phyloP scores from a whole-genome alignment of 1,140 invertebrate species.

The Drosophila carrolli region DNA sequence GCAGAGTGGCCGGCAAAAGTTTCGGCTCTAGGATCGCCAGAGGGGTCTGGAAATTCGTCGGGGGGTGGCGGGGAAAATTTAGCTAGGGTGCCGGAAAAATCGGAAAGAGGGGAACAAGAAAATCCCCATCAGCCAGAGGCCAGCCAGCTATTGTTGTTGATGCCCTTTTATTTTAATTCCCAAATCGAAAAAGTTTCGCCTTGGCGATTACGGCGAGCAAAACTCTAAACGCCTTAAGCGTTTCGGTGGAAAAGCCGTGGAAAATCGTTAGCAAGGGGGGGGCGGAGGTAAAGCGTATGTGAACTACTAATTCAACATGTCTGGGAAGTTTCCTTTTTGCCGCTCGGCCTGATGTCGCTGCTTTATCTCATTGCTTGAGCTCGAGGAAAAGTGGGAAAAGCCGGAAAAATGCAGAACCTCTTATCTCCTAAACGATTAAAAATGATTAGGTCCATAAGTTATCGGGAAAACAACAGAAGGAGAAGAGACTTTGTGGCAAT shows the following conservation, averaged over 20 bases:
- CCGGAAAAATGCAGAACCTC: slow-evolving; percentile 1
- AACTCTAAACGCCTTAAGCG: slow-evolving; percentile 73
- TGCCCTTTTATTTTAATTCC: slow-evolving; percentile 75
- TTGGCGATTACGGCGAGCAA: slow-evolving; percentile 62
- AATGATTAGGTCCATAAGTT: slow-evolving; percentile 67
- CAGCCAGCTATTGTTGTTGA: slow-evolving; percentile 38
- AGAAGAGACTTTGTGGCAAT: slow-evolving; percentile 22
- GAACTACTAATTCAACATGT: slow-evolving; percentile 75
- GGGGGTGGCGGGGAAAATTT: too few relatives aligned
- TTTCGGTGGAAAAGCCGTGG: not conserved
- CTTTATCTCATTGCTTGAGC: slow-evolving; percentile 20
- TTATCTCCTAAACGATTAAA: slow-evolving; percentile 66
- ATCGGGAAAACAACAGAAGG: slow-evolving; percentile 34
- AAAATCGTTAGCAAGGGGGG: not conserved
- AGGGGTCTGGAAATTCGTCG: not conserved
- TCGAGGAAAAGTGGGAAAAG: not conserved
- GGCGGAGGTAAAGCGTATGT: slow-evolving; percentile 51
- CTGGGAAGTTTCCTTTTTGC: slow-evolving; percentile 60
- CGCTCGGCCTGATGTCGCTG: not conserved
- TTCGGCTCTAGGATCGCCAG: slow-evolving; percentile 22
- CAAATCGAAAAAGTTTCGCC: slow-evolving; percentile 77
- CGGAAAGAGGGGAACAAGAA: not conserved
- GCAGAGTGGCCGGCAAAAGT: slow-evolving; percentile 50
- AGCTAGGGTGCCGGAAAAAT: not conserved
- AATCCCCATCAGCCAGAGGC: slow-evolving; percentile 29